Evolutionary conservation across 2,888 invertebrate genomes (phyloP), one percentile per base, ranked within the genome.

Genomic region (Ecliptopera silaceata): DNA sequence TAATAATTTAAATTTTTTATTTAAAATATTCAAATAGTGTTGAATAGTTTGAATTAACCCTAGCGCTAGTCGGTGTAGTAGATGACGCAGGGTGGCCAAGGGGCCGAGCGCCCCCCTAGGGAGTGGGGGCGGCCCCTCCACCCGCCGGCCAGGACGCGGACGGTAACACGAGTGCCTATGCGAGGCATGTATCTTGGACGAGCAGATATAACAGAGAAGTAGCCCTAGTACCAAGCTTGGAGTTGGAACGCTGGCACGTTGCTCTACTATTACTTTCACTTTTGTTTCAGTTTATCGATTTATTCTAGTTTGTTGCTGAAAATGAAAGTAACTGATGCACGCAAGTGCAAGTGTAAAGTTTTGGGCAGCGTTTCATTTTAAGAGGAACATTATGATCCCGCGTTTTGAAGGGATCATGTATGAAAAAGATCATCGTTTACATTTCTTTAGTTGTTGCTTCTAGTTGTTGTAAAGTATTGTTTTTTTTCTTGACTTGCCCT

Each of bases 161-260:
- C 90, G 89, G 90, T 90, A 89, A 90, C 88, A 88, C 89, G 89
- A 89, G 88, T 87, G 89, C 89, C 89, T 89, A 89, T 90, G 90
- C 90, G 90, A 90, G 86, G 88, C 90, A 91, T 90, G 90, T 91
- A 91, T 91, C 90, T 91, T 91, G 90, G 89, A 88, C 90, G 86
- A 86, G 86, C 90, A 89, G 90, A 91, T 91, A 91, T 90, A 90
- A 89, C 88, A 87, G 88, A 87, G 88, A 88, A 90, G 90, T 90
- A 90, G 90, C 90, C 90, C 90, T 86, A 82, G 87, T 84, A 87
- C 89, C 82, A 83, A 79, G 84, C 83, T 82, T 83, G 69, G 74
- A 70, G 67, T 50, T 55, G 65, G 26, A 48, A 69, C 55, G 69
- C 56, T 65, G 3, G 20, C 18, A 56, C 20, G 66, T 57, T 80